phyloP scores from a whole-genome alignment of 1,140 invertebrate species.

The Fopius arisanus region DNA sequence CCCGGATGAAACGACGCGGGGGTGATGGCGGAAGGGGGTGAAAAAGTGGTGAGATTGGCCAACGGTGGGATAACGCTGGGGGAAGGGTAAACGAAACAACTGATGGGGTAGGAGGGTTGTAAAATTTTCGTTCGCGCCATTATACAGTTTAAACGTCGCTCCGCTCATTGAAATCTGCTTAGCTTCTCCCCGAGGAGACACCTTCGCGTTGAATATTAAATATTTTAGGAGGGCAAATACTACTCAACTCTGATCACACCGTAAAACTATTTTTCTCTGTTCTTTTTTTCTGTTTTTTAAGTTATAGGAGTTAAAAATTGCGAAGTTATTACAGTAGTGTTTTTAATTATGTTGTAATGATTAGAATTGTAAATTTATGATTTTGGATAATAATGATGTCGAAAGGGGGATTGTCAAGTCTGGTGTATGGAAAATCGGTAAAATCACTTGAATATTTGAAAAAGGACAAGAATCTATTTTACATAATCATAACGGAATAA shows the following conservation, averaged over 20 bases:
- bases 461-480: too few relatives aligned
- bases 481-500: too few relatives aligned
- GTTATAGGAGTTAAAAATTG: too few relatives aligned
- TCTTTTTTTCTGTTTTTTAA: too few relatives aligned
- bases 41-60: not conserved
- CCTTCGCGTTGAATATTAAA: not conserved
- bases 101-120: not conserved
- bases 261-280: slow-evolving; percentile 42
- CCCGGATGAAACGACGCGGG: not conserved
- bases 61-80: not conserved
- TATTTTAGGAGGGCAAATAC: not conserved
- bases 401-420: too few relatives aligned
- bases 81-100: not conserved
- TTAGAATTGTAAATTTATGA: too few relatives aligned
- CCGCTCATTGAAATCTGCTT: slow-evolving; percentile 10
- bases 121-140: not conserved
- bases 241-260: not conserved
- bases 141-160: slow-evolving; percentile 11
- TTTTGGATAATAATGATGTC: too few relatives aligned
- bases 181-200: not conserved
- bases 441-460: too few relatives aligned
- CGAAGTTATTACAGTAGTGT: too few relatives aligned
- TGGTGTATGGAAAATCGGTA: too few relatives aligned
- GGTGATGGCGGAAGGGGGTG: not conserved
- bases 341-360: too few relatives aligned